phyloP scores from a whole-genome alignment of 1,140 invertebrate species.

The Euglossa dilemma region DNA sequence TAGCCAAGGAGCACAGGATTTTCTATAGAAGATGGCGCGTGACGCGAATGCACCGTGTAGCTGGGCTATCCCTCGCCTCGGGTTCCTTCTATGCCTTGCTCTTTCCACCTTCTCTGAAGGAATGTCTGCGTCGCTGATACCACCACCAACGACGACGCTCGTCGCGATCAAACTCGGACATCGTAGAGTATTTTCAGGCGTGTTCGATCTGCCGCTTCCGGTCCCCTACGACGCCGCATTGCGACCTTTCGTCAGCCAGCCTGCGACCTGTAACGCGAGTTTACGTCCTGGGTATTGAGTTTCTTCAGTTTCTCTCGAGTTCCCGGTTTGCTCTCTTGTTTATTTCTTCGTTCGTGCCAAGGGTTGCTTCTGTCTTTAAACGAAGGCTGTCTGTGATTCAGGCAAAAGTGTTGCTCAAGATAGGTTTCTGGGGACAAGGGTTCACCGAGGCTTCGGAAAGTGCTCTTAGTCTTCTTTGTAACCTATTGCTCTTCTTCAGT shows the following conservation, averaged over 20 bases:
- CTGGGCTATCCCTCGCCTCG: slow-evolving; percentile 20
- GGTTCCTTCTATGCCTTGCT: slow-evolving; percentile 33
- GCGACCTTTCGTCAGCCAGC: background rate
- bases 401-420: too few species aligned
- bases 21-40: slow-evolving; percentile 67
- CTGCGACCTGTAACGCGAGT: background rate
- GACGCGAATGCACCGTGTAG: slow-evolving; percentile 68
- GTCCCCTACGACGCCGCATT: slow-evolving; percentile 18
- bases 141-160: slow-evolving; percentile 10
- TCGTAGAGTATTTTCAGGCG: slow-evolving; percentile 44
- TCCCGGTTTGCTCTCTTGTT: background rate
- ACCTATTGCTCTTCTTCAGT: too few species aligned
- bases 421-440: too few species aligned
- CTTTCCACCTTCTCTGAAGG: slow-evolving; percentile 30
- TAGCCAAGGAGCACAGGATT: slow-evolving; percentile 61
- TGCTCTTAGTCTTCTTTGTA: too few species aligned
- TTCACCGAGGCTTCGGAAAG: too few species aligned
- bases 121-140: slow-evolving; percentile 26
- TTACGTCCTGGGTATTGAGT: background rate
- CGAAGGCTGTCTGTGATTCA: too few species aligned
- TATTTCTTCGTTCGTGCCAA: background rate
- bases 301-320: background rate
- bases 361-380: too few species aligned
- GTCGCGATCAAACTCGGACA: slow-evolving; percentile 30
- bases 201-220: slow-evolving; percentile 21